Evolutionary conservation across 2,888 invertebrate genomes (phyloP), one percentile per base, ranked within the genome.

Genomic region (Eueremaeus valkanovi): DNA sequence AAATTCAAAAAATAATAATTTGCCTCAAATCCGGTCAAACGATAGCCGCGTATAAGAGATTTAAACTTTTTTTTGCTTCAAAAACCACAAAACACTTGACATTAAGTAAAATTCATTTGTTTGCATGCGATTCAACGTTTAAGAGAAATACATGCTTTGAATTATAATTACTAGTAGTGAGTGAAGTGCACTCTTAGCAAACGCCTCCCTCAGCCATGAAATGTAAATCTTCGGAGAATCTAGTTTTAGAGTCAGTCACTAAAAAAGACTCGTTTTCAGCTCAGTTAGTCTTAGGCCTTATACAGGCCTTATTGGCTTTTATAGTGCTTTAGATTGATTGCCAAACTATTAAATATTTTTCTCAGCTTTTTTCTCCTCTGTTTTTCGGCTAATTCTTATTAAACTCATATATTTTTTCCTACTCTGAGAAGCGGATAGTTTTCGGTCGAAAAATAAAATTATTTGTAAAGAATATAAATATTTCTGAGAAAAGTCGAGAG

Each of bases 201-300:
- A 66, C 66, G 66, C 66, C 66, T 66, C 66, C 66, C 66, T 66
- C 66, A 21, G 66, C 36, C 36, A 66, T 66, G 21, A 40, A 66
- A 66, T 66, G 66, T 21, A 66, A 40, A 66, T 66, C 66, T 66
- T 21, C 8, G 63, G 36, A 29, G 21, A 66, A 66, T 66, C 66
- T 66, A 33, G 66, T 66, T 66, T 66, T 27, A n/a, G 31, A 66
- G 66, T 66, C 40, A 66, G 66, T 66, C 40, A 66, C 36, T 66
- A 66, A 66, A 58, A 58, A n/a, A 66, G 66, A 66, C 66, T 66
- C 36, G 66, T 66, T 66, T 66, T 66, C n/a, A n/a, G n/a, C n/a
- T n/a, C 66, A 66, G 66, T 66, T 66, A 36, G 66, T 66, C 29
- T 66, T 40, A 63, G 11, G 6, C 11, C 36, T 16, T 45, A 45